Conservation (phyloP, 2,113 vertebrate species). For the Isichthys henryi region DNA sequence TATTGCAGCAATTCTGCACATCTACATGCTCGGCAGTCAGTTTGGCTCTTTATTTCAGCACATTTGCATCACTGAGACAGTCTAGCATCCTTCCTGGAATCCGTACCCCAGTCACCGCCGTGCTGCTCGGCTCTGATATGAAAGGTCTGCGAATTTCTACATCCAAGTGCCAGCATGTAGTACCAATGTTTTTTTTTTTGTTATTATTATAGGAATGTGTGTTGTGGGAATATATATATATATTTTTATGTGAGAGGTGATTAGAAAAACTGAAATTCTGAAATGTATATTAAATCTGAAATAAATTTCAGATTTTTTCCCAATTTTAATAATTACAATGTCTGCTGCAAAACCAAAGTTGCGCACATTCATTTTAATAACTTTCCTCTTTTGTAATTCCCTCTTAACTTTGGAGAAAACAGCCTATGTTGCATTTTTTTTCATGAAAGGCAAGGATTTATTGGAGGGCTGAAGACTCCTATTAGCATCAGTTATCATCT, state of each 20-base stretch:
- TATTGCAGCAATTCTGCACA: not conserved
- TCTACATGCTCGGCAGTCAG: not conserved
- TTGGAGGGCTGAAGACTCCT: constrained; percentile 34
- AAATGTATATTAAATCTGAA: constrained; percentile 98
- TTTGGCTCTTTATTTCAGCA: not conserved
- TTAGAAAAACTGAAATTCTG: constrained; percentile 69
- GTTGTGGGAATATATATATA: constrained; percentile 32
- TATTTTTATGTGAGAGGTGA: constrained; percentile 62
- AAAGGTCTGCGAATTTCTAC: not conserved
- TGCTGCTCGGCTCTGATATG: not conserved
- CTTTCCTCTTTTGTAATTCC: constrained; percentile 53
- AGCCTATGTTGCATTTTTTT: constrained; percentile 49
- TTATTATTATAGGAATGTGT: constrained; percentile 47
- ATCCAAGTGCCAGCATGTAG: not conserved
- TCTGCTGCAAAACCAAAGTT: constrained; percentile 94
- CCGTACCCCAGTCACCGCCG: not conserved
- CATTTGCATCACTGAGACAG: not conserved
- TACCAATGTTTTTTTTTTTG: constrained; percentile 26
- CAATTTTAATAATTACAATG: constrained; percentile 98
- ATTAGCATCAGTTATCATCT: constrained; percentile 43
- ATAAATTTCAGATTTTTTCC: constrained; percentile 97
- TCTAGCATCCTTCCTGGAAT: not conserved
- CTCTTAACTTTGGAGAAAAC: constrained; percentile 70
- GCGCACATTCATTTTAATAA: constrained; percentile 91
- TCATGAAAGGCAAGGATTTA: constrained; percentile 39